Base-by-base conservation (phyloP, 2,888 invertebrate species). In the Sphaerophoria rueppellii region DNA sequence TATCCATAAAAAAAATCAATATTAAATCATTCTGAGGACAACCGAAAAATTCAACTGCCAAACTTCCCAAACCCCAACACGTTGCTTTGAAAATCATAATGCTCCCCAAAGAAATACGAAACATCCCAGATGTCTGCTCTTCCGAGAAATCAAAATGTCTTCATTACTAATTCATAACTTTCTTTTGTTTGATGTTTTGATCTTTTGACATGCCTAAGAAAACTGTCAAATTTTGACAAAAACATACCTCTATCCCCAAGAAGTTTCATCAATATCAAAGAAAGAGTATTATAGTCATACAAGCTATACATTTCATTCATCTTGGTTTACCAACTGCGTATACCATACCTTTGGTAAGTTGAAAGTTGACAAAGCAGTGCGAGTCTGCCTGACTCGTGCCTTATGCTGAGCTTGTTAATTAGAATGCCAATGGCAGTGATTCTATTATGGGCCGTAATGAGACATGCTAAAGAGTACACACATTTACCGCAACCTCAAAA, bases 401-500 rank as follows among this genome's bases (percentile, higher is more conserved):
- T 24, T 24, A 63, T 48, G 48, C 48, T 63, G 48, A 63, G 34
- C 48, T 50, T 16, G 63, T 50, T 63, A 63, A 50, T 63, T 63
- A 48, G 34, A 63, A 63, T 63, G 48, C 63, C 63, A 63, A 63
- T 6, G 16, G 16, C 63, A 63, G 48, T 35, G 16, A 48, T 32
- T 63, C 35, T 50, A 63, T 63, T 61, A 48, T 50, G 35, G 48
- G 14, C 11, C 12, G 35, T 63, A 63, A 63, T 50, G 63, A 63
- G 63, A 63, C 48, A 50, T 35, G 14, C 16, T 63, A 50, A 63
- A 50, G 32, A 63, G 63, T 35, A 63, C 48, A 50, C 63, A 12
- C 24, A 24, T 52, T 50, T 48, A 40, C 58, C 40, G 37, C 46
- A 12, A 61, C 52, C 32, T 16, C 4, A 48, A 69, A 43, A 43